Evolutionary conservation across 2,888 invertebrate genomes (phyloP).

Genomic region (Biston betularia): DNA sequence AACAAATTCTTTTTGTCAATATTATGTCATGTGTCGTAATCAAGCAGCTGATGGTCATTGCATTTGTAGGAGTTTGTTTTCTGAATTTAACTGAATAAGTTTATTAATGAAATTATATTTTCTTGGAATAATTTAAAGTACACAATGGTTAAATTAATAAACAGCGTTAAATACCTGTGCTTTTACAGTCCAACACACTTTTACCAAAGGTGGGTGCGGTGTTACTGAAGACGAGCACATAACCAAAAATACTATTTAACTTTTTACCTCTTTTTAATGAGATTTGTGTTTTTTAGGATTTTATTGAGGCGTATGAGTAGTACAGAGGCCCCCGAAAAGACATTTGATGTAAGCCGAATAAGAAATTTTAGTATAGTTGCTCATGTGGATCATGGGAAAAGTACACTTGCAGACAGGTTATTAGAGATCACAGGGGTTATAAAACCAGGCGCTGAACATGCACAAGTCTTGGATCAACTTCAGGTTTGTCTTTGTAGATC

Average conservation of each 20-base stretch:
- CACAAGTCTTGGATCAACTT: conserved; percentile 91
- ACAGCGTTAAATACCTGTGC: conserved; percentile 28
- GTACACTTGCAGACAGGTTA: conserved; percentile 98
- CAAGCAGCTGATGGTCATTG: no score
- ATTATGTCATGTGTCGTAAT: no score
- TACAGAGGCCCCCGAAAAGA: conserved; percentile 52
- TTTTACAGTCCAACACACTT: conserved; percentile 30
- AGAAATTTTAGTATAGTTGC: conserved; percentile 99
- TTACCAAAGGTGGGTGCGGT: conserved; percentile 40
- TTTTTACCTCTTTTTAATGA: background rate
- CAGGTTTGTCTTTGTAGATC: conserved; percentile 85
- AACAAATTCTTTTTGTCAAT: no score
- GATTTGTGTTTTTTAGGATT: conserved; percentile 30
- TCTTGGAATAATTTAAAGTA: background rate
- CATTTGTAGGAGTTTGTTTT: no score
- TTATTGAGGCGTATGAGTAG: conserved; percentile 55
- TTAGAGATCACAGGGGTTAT: conserved; percentile 96
- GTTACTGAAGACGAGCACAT: conserved; percentile 8
- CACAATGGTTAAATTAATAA: conserved; percentile 35
- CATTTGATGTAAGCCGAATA: conserved; percentile 81
- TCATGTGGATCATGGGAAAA: conserved; percentile 99
- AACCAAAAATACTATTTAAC: conserved; percentile 18
- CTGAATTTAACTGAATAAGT: no score
- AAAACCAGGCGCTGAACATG: conserved; percentile 87
- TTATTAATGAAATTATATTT: background rate